These are phyloP conservation scores for Quadroppia sp. DNA, from an alignment of 2,888 invertebrate species.

Conservation along the genomic window DNA sequence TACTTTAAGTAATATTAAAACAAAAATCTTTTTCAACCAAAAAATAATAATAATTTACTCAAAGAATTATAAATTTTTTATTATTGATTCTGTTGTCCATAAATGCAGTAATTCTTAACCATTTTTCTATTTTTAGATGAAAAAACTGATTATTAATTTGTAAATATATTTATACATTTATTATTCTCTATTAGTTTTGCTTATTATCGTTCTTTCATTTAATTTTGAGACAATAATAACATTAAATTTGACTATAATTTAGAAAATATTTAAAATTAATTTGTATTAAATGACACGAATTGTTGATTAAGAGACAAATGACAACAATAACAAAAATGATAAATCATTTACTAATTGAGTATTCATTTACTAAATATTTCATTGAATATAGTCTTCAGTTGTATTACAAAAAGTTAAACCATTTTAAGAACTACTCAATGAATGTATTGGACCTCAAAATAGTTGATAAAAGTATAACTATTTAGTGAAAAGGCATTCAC, in stretches of 20 bases:
- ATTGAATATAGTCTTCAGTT: background rate
- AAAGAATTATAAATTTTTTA: background rate
- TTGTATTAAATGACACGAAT: background rate
- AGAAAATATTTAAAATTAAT: background rate
- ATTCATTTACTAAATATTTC: background rate
- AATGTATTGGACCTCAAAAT: background rate
- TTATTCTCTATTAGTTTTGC: background rate
- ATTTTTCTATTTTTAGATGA: constrained; percentile 9
- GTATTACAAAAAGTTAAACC: background rate
- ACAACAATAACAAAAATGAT: background rate
- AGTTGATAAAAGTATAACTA: constrained; percentile 18
- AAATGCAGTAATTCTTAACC: background rate
- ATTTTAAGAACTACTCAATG: background rate
- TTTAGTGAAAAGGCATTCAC: constrained; percentile 34
- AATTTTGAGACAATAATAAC: background rate
- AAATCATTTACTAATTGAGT: background rate
- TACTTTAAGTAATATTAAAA: background rate
- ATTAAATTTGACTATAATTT: background rate
- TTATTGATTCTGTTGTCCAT: constrained; percentile 31
- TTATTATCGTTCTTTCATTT: background rate
- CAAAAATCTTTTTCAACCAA: background rate
- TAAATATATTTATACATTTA: constrained; percentile 28
- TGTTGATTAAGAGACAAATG: background rate
- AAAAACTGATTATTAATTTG: background rate
- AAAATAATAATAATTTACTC: constrained; percentile 4